Conservation (phyloP, 2,888 invertebrate species). For the Drosophila testacea region DNA sequence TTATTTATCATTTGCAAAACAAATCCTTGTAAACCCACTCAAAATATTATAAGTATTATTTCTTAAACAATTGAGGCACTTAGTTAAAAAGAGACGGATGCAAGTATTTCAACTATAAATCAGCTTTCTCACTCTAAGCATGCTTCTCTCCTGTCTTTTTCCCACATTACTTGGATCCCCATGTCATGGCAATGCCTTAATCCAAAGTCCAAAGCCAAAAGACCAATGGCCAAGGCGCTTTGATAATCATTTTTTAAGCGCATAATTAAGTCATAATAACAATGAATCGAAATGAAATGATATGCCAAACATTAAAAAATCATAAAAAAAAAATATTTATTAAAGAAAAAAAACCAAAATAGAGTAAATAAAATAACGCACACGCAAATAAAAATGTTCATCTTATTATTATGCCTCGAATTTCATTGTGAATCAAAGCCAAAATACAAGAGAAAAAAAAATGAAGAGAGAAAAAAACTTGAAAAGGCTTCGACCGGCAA, state of each 20-base stretch:
- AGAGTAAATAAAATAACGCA: slow-evolving; percentile 26
- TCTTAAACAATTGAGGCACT: too few relatives aligned
- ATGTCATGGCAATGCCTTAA: slow-evolving; percentile 7
- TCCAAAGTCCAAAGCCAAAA: slow-evolving; percentile 28
- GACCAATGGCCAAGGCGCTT: slow-evolving; percentile 52
- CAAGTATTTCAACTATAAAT: too few relatives aligned
- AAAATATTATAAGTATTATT: neutral
- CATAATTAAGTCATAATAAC: slow-evolving; percentile 80
- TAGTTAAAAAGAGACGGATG: too few relatives aligned
- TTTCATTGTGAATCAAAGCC: slow-evolving; percentile 75
- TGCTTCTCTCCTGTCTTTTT: neutral
- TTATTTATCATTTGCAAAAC: too few relatives aligned
- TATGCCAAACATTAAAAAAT: slow-evolving; percentile 57
- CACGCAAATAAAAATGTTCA: slow-evolving; percentile 72
- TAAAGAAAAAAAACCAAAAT: neutral
- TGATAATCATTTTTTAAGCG: slow-evolving; percentile 63
- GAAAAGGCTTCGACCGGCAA: slow-evolving; percentile 67
- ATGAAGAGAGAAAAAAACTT: slow-evolving; percentile 36
- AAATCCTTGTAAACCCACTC: too few relatives aligned
- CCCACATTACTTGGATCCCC: neutral
- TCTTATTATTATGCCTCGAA: slow-evolving; percentile 72
- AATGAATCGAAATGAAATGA: slow-evolving; percentile 61
- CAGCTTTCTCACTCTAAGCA: neutral
- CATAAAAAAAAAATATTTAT: slow-evolving; percentile 18
- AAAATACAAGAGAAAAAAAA: neutral